Base-by-base conservation (phyloP, 2,113 vertebrate species). In the Tetrax tetrax region DNA sequence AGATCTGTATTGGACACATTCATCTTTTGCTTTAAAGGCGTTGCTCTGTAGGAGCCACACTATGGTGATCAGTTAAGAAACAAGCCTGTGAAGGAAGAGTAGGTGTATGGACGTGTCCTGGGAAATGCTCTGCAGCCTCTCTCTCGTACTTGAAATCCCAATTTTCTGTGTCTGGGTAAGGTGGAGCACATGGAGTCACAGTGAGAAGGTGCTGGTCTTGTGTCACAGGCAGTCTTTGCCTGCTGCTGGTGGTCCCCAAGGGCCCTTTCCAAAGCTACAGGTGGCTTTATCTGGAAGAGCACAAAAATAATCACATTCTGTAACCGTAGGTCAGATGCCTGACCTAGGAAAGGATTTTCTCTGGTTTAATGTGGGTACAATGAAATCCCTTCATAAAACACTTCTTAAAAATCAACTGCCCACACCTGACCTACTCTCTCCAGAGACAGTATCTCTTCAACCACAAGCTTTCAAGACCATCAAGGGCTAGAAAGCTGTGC, bases 341-440 rank as follows among this genome's bases (percentile, higher is more conserved):
- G 92, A 94, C 83, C 96, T 68, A 72, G 4, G 1, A 74, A 71
- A 83, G 43, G 33, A 64, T 78, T 85, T 89, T 77, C 71, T 75
- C n/a, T 78, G 57, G n/a, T 22, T 95, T 86, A 90, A 70, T 69
- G 43, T 9, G 2, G 12, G 27, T 66, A 92, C 93, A 92, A 95
- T 89, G 69, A 97, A 92, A 94, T 71, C 83, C 43, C 65, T 75
- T 61, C 57, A 82, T 83, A 91, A 96, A 90, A 85, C 41, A 33
- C 53, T 89, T 69, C 72, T 93, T 84, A 89, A 91, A 83, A 89
- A 68, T 89, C 87, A 85, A 19, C 70, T 94, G 78, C 45, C 37
- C 48, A 51, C 48, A 71, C 29, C 87, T 89, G 61, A 96, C 75
- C 85, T 88, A 24, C 31, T 59, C 50, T 54, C 87, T 93, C 74